Evolutionary conservation across 1,140 invertebrate species (phyloP), one percentile per base, ranked within the genome.

Genomic region (Patella vulgata): DNA sequence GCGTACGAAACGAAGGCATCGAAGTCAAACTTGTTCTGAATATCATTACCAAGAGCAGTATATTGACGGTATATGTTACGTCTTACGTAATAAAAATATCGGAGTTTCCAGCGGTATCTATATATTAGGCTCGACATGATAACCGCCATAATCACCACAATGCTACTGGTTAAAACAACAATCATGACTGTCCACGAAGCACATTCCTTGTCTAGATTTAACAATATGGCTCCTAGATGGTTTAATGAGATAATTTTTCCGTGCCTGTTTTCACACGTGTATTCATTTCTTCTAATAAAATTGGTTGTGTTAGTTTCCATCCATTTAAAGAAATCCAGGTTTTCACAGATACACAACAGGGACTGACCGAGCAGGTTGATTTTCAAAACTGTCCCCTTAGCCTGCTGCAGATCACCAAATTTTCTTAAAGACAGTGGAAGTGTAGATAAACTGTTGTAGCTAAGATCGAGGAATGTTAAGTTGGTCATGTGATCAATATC

Each of bases 51-150:
- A 2, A 21, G 5, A 28, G 17, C 11, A 8, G 11, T 11, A 2
- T 57, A 42, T 17, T 58, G 42, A 36, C 59, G 54, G 42, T 65
- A 61, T 48, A 51, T 48, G 1, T 60, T 55, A 46, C 62, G 62
- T 4, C 63, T 55, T 39, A 67, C 66, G 47, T 73, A 73, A 54
- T 73, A 75, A 2, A 69, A 59, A 60, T 73, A 75, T 6, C 74
- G 61, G 11, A 73, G 19, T 31, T 64, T 69, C 74, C 73, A 75
- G 0, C 71, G 60, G 39, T 62, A 75, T 21, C 66, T 55, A 31
- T 71, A 75, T 0, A 60, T 27, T 8, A 76, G 9, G 3, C 52
- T 62, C 17, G 19, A 36, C 9, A 54, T n/a, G 2, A 66, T n/a
- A 19, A 63, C 12, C 14, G 61, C 11, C 9, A 73, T 3, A 21